A percentile compares a stretch with the other conserved stretches of the same genome.
phyloP scores from a whole-genome alignment of 2,113 vertebrate genomes.

The Triplophysa dalaica region DNA sequence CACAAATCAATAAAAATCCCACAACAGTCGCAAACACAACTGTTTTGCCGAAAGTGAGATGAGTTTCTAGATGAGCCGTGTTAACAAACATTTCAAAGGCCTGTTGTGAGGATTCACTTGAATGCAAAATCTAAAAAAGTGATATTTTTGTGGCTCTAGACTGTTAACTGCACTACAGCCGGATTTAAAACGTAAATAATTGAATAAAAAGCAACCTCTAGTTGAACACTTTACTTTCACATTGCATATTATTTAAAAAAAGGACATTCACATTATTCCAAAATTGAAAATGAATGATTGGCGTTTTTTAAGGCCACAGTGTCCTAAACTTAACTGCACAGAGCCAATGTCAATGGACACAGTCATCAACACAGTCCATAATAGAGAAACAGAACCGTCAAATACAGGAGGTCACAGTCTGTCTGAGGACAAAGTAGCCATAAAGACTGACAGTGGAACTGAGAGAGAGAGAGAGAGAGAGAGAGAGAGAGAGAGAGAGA shows the following conservation, averaged over 20 bases:
- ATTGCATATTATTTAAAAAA: too few relatives aligned
- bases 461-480: constrained; percentile 47
- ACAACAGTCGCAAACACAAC: not conserved
- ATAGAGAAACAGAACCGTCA: constrained; percentile 70
- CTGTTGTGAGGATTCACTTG: too few relatives aligned
- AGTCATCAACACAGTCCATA: constrained; percentile 69
- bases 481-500: constrained; percentile 51
- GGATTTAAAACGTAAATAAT: too few relatives aligned
- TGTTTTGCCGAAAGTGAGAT: not conserved
- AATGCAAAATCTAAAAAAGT: too few relatives aligned
- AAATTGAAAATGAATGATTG: too few relatives aligned
- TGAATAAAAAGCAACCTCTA: too few relatives aligned
- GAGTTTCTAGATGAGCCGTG: not conserved
- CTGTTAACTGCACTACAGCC: too few relatives aligned
- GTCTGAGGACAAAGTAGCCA: constrained; percentile 71
- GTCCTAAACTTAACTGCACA: constrained; percentile 58
- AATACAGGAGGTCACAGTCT: constrained; percentile 60
- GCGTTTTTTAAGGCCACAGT: not conserved
- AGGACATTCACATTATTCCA: too few relatives aligned
- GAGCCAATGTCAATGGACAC: constrained; percentile 59
- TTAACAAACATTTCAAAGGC: too few relatives aligned
- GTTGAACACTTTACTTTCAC: too few relatives aligned
- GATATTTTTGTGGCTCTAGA: too few relatives aligned
- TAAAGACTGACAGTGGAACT: constrained; percentile 72
- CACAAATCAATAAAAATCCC: not conserved